Percentiles rank a stretch among this genome's conserved stretches.
Conservation (phyloP, 2,888 invertebrate species). For the Patella caerulea region DNA sequence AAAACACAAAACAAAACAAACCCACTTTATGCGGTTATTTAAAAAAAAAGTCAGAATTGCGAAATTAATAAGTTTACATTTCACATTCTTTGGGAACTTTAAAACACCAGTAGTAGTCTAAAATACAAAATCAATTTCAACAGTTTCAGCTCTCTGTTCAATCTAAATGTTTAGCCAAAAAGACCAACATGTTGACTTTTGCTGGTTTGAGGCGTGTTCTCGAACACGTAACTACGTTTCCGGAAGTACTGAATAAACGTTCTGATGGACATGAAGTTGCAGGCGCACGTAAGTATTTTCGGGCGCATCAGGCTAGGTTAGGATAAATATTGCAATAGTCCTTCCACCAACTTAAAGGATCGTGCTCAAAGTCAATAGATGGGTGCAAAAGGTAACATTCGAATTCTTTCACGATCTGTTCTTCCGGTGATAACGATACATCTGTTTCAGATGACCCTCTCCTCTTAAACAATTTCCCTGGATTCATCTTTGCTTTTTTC, state of each 20-base stretch:
- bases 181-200: background rate
- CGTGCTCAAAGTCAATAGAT: background rate
- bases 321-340: background rate
- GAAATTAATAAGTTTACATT: no score
- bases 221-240: background rate
- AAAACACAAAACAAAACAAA: no score
- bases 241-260: background rate
- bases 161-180: background rate
- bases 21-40: no score
- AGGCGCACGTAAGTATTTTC: no score
- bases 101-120: no score
- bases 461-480: background rate
- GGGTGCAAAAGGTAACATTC: background rate
- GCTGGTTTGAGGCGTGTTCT: background rate
- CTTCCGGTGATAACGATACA: background rate
- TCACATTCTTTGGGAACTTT: no score
- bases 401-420: background rate
- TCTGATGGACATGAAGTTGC: slow-evolving; percentile 2
- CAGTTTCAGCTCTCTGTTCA: no score
- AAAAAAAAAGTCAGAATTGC: no score
- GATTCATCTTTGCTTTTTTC: background rate
- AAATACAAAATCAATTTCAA: no score
- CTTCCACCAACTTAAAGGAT: background rate
- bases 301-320: background rate
- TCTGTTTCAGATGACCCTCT: background rate